Evolutionary conservation across 92 coral and sea anemone genomes (phyloP).

Genomic region (Porites lobata): DNA sequence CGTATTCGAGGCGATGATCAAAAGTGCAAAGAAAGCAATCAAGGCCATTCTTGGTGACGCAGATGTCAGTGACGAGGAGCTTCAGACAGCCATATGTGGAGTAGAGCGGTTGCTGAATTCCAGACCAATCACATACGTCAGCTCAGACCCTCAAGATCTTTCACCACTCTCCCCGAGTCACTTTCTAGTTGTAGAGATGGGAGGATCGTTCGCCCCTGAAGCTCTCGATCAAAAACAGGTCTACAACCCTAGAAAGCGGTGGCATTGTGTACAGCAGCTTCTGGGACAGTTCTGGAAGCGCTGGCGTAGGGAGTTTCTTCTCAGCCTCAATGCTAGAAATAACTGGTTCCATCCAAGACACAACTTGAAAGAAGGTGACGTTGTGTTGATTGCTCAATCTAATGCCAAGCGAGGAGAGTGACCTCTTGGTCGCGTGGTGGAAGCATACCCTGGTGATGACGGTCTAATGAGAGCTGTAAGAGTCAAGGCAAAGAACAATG

Average conservation of each 20-base stretch:
- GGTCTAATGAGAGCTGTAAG: constrained; percentile 58
- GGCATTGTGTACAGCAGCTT: constrained; percentile 74
- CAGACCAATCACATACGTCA: constrained; percentile 60
- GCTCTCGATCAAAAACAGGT: constrained; percentile 45
- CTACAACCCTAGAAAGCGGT: constrained; percentile 58
- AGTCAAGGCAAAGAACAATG: constrained; percentile 23
- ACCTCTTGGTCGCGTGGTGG: constrained; percentile 61
- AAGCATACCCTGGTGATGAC: constrained; percentile 51
- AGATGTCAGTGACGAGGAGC: too few relatives aligned
- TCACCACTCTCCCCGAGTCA: neutral
- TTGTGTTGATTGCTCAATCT: constrained; percentile 53
- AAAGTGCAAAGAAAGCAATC: constrained; percentile 62
- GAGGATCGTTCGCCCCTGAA: constrained; percentile 33
- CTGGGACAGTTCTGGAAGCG: constrained; percentile 67
- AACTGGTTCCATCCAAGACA: constrained; percentile 70
- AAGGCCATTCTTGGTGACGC: constrained; percentile 40
- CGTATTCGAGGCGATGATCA: neutral
- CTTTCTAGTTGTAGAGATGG: neutral
- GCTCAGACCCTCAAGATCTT: constrained; percentile 44
- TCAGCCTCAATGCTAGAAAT: constrained; percentile 52
- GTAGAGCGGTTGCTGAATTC: constrained; percentile 40
- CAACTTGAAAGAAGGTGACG: constrained; percentile 38
- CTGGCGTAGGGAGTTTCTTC: constrained; percentile 65
- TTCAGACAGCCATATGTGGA: constrained; percentile 30
- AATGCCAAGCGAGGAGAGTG: constrained; percentile 62